These are phyloP conservation scores for Chanos chanos DNA, from an alignment of 2,797 vertebrate species.

Conservation along the genomic window DNA sequence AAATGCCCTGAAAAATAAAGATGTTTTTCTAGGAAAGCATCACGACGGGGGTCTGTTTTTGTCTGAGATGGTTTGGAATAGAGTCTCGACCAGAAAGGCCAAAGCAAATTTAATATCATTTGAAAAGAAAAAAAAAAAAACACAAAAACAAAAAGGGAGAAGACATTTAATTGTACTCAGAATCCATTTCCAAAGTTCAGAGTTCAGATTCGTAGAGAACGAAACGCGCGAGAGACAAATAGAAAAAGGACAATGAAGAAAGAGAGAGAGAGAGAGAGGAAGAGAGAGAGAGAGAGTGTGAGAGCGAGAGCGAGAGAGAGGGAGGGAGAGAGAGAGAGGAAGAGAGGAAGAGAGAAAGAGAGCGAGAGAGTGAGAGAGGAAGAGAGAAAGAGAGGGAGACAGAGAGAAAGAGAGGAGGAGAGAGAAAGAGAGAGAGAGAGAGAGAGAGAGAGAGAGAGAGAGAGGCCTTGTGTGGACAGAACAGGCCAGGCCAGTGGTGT, in stretches of 20 bases:
- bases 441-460: no score
- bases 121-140: not conserved
- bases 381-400: not conserved
- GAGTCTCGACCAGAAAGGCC: no score
- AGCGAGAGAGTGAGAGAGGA: not conserved
- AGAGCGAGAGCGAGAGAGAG: no score
- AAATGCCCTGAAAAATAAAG: not conserved
- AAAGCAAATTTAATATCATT: not conserved
- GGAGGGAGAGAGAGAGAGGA: not conserved
- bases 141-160: not conserved
- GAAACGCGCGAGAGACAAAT: no score
- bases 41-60: not conserved
- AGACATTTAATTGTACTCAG: not conserved
- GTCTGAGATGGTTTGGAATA: not conserved
- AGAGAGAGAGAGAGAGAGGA: not conserved
- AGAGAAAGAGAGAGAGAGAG: not conserved
- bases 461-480: slow-evolving; percentile 1
- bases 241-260: no score
- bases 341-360: no score
- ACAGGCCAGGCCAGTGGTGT: slow-evolving; percentile 4
- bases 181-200: not conserved
- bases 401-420: not conserved
- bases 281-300: not conserved
- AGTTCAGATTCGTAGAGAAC: not conserved
- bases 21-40: not conserved